Evolutionary conservation across 53 echinoderm and acorn worm genomes (phyloP).

Genomic region (Mesocentrotus franciscanus): DNA sequence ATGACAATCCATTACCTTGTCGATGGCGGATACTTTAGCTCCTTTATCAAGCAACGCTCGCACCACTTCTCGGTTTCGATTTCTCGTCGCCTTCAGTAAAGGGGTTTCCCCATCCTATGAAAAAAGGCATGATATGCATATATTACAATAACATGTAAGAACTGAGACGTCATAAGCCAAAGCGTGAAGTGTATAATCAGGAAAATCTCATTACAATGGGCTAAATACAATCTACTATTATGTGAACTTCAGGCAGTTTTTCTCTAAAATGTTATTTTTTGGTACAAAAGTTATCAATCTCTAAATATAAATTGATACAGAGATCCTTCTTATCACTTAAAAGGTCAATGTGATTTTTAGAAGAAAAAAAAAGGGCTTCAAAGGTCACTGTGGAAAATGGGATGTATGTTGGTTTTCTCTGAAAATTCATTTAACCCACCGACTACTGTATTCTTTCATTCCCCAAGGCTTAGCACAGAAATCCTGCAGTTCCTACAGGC

Average conservation of each 20-base stretch:
- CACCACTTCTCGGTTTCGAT: constrained; percentile 90
- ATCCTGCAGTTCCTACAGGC: too few species aligned
- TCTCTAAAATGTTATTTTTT: not conserved
- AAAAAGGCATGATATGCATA: not conserved
- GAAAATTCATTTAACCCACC: too few species aligned
- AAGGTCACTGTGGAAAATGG: too few species aligned
- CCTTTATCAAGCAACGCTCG: constrained; percentile 87
- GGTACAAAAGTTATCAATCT: not conserved
- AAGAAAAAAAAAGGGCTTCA: not conserved
- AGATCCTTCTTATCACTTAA: not conserved
- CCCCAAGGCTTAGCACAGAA: too few species aligned
- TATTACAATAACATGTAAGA: not conserved
- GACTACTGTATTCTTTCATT: too few species aligned
- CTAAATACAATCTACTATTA: not conserved
- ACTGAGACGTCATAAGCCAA: not conserved
- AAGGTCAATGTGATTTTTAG: not conserved
- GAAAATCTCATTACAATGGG: too few species aligned
- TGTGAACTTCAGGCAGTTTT: not conserved
- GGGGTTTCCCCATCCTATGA: constrained; percentile 80
- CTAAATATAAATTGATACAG: not conserved
- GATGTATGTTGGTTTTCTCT: too few species aligned
- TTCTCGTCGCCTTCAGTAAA: constrained; percentile 84
- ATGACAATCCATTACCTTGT: constrained; percentile 78
- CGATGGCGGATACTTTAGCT: constrained; percentile 95
- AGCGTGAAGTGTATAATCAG: not conserved